A percentile compares a stretch with the other conserved stretches of the same genome.
Conservation (phyloP, 1,140 invertebrate genomes). For the Chrysopa pallens region DNA sequence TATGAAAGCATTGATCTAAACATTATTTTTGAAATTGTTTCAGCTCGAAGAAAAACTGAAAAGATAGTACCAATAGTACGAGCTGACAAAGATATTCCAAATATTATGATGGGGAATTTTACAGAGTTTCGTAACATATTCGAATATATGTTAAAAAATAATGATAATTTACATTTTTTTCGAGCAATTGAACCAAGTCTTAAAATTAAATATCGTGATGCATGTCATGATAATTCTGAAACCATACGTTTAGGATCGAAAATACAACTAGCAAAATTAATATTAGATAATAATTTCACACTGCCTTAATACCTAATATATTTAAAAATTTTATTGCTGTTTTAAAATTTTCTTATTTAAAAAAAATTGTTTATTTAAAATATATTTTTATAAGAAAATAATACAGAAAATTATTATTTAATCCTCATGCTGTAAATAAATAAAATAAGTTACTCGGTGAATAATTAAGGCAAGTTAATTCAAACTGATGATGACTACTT, state of each 20-base stretch:
- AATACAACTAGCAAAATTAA: slow-evolving; percentile 16
- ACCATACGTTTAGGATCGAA: slow-evolving; percentile 15
- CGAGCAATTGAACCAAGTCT: slow-evolving; percentile 52
- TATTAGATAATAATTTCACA: slow-evolving; percentile 5
- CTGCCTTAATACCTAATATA: no score
- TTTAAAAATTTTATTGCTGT: no score
- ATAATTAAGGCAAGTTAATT: no score
- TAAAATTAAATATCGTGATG: slow-evolving; percentile 33
- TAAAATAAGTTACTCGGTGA: no score
- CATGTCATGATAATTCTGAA: slow-evolving; percentile 3
- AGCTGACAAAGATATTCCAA: slow-evolving; percentile 39
- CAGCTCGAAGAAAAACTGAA: slow-evolving; percentile 41
- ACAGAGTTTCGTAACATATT: slow-evolving; percentile 29
- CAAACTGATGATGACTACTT: no score
- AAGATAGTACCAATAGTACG: slow-evolving; percentile 36
- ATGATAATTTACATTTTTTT: slow-evolving; percentile 39
- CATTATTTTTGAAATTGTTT: slow-evolving; percentile 13
- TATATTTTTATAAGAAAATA: no score
- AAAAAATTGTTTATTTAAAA: no score
- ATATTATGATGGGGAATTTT: slow-evolving; percentile 18
- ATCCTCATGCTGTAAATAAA: no score
- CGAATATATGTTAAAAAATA: slow-evolving; percentile 40
- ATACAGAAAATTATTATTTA: no score
- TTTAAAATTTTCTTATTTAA: no score
- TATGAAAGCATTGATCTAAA: no score